Base-by-base conservation (phyloP, 2,888 invertebrate genomes). In the Campoplex nolae region DNA sequence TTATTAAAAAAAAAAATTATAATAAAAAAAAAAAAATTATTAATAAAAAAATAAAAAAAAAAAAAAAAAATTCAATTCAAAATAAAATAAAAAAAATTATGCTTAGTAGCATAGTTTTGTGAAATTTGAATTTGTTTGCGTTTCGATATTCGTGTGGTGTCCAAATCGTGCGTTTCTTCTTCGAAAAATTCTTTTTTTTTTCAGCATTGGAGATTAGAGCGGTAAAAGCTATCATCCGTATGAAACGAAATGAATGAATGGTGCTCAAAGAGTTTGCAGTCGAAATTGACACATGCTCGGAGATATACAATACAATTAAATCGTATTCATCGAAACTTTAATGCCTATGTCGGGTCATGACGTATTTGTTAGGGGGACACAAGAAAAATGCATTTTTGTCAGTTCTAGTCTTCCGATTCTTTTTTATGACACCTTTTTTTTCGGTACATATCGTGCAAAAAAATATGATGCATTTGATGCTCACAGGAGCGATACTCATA, bases 181-280 rank as follows among this genome's bases (percentile, higher is more conserved):
- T 75, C 51, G 4, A 65, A 54, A 56, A 70, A 83, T 70, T 76
- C 0, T 83, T 58, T 67, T 58, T 67, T 58, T 68, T 75, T 58
- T 35, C 76, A 76, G 58, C 58, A 32, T 18, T 18, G 3, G 76
- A 76, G 38, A 76, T 75, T 35, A 48, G 45, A 45, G 23, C 70
- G 68, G 42, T 23, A 56, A 74, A 45, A 48, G 51, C 42, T 32
- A 48, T 48, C 67, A 56, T n/a, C 54, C 6, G 68, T 45, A 11
- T 45, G 56, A 51, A 35, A 32, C 23, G 32, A 51, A 32, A 54
- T n/a, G 45, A 48, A 65, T 77, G 18, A 54, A 45, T 70, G 62
- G 68, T 58, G 3, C 0, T 6, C 58, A 38, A 23, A 70, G 11
- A 51, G 51, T 74, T 71, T 58, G 23, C 42, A 42, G n/a, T 45